Conservation (phyloP, 2,113 vertebrate genomes). For the Oxyura jamaicensis region DNA sequence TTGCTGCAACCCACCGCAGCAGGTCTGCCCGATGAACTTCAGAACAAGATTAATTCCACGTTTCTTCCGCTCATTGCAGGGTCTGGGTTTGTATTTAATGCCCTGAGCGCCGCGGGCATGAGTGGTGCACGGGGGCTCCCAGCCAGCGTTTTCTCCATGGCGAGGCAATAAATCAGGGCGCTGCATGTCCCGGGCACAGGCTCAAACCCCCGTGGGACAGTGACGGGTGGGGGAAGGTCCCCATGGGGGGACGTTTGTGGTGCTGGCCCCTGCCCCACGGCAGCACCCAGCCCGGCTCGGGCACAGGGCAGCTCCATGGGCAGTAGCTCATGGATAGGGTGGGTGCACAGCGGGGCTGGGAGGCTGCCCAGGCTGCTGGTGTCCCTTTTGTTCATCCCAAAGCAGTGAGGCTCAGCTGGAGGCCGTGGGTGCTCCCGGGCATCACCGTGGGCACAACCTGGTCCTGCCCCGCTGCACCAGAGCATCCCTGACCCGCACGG, state of each 20-base stretch:
- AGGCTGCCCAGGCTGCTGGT: background rate
- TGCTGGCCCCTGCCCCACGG: background rate
- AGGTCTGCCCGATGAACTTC: background rate
- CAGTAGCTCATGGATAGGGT: fast-evolving
- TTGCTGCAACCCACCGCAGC: background rate
- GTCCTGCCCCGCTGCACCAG: fast-evolving
- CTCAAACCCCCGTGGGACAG: fast-evolving
- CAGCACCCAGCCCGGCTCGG: fast-evolving
- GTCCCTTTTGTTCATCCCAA: fast-evolving
- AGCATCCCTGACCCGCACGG: background rate
- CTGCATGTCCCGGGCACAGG: fast-evolving
- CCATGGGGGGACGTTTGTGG: fast-evolving
- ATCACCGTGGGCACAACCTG: fast-evolving
- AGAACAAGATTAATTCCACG: background rate
- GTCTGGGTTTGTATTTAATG: background rate
- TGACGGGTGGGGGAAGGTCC: background rate
- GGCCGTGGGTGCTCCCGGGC: fast-evolving
- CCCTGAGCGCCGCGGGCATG: fast-evolving
- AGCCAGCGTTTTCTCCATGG: background rate
- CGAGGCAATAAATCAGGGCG: background rate
- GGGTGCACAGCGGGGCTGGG: fast-evolving
- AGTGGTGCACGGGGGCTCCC: fast-evolving
- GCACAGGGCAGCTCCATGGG: background rate
- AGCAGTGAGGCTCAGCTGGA: fast-evolving
- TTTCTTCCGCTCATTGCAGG: background rate